Conservation (phyloP, 2,797 vertebrate species). For the Scomberomorus guttatus region DNA sequence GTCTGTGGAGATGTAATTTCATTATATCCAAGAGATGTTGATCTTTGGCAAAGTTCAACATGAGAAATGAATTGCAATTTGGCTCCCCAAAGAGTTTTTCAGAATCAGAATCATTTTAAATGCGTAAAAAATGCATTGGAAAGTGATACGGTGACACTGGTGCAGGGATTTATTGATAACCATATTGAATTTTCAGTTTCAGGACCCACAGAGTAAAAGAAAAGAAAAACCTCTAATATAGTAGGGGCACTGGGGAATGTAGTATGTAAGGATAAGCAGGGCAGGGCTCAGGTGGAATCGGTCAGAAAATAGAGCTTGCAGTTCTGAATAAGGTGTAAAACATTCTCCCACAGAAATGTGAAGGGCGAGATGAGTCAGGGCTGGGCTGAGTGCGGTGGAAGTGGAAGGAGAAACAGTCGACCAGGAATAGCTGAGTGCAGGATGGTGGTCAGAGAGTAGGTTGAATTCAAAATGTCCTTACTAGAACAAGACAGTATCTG, state of each 20-base stretch:
- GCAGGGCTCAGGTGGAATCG: constrained; percentile 5
- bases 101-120: constrained; percentile 33
- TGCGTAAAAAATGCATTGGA: constrained; percentile 29
- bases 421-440: too few relatives aligned
- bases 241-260: neutral
- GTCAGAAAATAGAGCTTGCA: neutral
- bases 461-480: neutral
- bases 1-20: constrained; percentile 62
- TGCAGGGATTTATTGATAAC: constrained; percentile 29
- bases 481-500: neutral
- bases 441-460: neutral
- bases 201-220: neutral
- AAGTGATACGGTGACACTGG: constrained; percentile 6
- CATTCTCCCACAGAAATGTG: neutral
- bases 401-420: neutral
- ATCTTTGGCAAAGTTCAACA: constrained; percentile 64
- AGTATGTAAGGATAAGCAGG: neutral
- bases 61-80: constrained; percentile 59
- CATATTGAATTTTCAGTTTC: constrained; percentile 14
- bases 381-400: neutral
- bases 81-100: constrained; percentile 46
- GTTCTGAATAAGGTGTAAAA: constrained; percentile 3
- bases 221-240: neutral
- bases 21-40: constrained; percentile 70
- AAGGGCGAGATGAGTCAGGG: neutral